These are phyloP conservation scores for Chaetodon trifasciatus DNA, from an alignment of 2,797 vertebrate species.

Conservation along the genomic window DNA sequence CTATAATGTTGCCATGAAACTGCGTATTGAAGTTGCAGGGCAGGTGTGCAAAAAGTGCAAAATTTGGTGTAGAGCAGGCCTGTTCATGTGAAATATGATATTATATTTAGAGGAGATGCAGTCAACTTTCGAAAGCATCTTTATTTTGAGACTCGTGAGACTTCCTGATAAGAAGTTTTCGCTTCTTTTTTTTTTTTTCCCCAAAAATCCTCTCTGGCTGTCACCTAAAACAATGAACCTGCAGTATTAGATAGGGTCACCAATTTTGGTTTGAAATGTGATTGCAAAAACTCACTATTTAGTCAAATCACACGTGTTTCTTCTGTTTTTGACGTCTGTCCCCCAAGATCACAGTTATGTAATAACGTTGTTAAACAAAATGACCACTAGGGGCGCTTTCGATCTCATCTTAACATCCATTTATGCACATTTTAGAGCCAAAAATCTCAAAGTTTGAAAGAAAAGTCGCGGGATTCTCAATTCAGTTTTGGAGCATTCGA, in stretches of 20 bases:
- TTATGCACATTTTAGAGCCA: background rate
- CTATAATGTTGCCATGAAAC: background rate
- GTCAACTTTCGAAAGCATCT: too few relatives aligned
- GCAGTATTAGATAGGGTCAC: background rate
- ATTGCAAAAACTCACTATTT: background rate
- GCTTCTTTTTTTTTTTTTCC: background rate
- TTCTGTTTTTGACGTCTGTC: background rate
- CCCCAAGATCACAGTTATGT: background rate
- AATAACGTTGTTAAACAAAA: background rate
- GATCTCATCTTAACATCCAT: background rate
- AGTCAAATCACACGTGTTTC: background rate
- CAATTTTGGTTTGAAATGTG: background rate
- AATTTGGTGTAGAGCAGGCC: background rate
- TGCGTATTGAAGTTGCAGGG: background rate
- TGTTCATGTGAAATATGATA: background rate
- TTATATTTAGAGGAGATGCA: background rate
- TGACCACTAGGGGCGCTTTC: background rate
- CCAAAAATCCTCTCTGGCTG: background rate
- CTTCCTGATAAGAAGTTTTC: background rate
- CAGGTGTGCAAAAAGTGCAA: background rate
- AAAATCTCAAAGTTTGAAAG: background rate
- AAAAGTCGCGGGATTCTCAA: background rate
- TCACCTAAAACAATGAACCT: background rate
- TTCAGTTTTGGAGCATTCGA: background rate
- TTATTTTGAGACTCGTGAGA: too few relatives aligned